phyloP scores from a whole-genome alignment of 2,888 invertebrate genomes.

The Meta bourneti region DNA sequence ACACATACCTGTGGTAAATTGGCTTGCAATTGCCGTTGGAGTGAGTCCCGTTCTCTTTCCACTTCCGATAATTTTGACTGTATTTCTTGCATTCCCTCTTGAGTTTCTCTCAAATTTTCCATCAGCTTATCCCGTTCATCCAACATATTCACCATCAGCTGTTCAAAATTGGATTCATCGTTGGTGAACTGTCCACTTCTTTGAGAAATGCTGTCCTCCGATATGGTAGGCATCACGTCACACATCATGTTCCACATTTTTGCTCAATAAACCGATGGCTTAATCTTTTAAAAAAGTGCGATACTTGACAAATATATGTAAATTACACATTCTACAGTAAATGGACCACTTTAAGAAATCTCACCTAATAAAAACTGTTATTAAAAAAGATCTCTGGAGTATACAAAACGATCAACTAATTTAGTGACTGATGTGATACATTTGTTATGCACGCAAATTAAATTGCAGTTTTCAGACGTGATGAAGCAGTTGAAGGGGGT shows the following conservation, averaged over 20 bases:
- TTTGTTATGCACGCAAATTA: slow-evolving; percentile 41
- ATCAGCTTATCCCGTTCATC: slow-evolving; percentile 99
- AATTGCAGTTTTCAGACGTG: slow-evolving; percentile 27
- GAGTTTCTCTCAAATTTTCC: slow-evolving; percentile 96
- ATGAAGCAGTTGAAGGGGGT: slow-evolving; percentile 39
- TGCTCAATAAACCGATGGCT: slow-evolving; percentile 39
- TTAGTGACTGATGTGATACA: slow-evolving; percentile 40
- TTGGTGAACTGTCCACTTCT: slow-evolving; percentile 90
- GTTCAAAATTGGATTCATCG: slow-evolving; percentile 99
- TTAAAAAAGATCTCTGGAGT: slow-evolving; percentile 53
- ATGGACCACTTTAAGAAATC: slow-evolving; percentile 49
- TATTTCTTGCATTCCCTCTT: slow-evolving; percentile 93
- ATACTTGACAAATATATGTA: slow-evolving; percentile 45
- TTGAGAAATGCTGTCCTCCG: slow-evolving; percentile 98
- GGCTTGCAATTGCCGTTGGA: slow-evolving; percentile 96
- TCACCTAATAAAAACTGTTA: slow-evolving; percentile 52
- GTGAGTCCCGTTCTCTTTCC: slow-evolving; percentile 97
- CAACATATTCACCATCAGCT: slow-evolving; percentile 99
- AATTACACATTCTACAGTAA: slow-evolving; percentile 42
- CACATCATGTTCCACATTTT: slow-evolving; percentile 99
- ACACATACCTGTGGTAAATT: slow-evolving; percentile 94
- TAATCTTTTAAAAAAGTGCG: slow-evolving; percentile 38
- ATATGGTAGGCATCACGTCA: slow-evolving; percentile 99
- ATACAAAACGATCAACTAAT: slow-evolving; percentile 59
- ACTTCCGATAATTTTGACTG: slow-evolving; percentile 92